Base-by-base conservation (phyloP, 2,888 invertebrate genomes). In the Bellardia pandia region DNA sequence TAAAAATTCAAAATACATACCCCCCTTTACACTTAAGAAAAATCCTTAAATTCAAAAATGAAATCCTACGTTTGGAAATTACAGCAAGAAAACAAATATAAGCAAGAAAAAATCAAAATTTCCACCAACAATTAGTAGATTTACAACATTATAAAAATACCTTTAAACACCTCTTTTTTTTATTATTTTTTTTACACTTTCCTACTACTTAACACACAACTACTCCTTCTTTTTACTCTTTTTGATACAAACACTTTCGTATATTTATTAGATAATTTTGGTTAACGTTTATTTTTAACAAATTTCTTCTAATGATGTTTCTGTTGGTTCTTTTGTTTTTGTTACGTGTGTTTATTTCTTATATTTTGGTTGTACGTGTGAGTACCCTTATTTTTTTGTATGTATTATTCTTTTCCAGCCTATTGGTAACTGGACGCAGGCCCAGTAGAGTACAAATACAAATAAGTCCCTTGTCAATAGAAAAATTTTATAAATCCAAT, bases 351-450 rank as follows among this genome's bases (percentile, higher is more conserved):
- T 16, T 66, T 45, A 56, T 71, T 71, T 51, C 42, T 42, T 33
- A 56, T 68, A 68, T 58, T 88, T 88, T 79, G 78, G 69, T 86
- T 83, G 74, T 79, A 77, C 66, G 85, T 79, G 78, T 85, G 74
- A 74, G 84, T 80, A 62, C 53, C 74, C 53, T 80, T 85, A 74
- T 72, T 40, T 56, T 37, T 62, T 60, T 80, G 62, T 85, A 53
- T 79, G 33, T 77, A 58, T 71, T 77, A 64, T 76, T 83, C 71
- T 83, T 79, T 79, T 82, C 75, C 93, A 93, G 93, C 92, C 93
- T 93, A 72, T 92, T 93, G 91, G 91, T 92, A 88, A 93, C 92
- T 90, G 93, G 93, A 91, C 93, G 93, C 91, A 92, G 94, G 89
- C 92, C 93, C 89, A 93, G 94, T 93, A 92, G 91, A 92, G 83